Conservation (phyloP, 2,888 invertebrate genomes). For the Trachelus iudaicus region DNA sequence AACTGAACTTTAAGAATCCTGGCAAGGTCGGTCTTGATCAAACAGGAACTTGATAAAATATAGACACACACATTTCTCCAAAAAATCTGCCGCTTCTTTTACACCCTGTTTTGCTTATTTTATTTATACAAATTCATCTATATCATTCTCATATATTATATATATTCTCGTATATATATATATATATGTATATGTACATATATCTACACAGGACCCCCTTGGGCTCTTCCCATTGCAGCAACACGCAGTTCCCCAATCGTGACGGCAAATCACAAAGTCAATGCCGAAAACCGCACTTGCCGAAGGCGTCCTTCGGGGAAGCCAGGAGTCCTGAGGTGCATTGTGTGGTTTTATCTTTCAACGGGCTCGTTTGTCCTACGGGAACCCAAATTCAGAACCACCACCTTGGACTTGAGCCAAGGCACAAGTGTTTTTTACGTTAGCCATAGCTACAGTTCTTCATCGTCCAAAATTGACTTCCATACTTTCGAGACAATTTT, state of each 20-base stretch:
- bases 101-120: background rate
- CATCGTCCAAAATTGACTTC: background rate
- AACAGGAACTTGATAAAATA: conserved; percentile 58
- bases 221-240: background rate
- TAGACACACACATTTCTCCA: conserved; percentile 37
- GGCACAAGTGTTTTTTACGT: conserved; percentile 24
- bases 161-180: background rate
- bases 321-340: conserved; percentile 42
- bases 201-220: conserved; percentile 9
- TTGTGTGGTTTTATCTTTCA: conserved; percentile 61
- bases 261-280: background rate
- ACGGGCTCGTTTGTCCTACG: conserved; percentile 54
- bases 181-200: too few species aligned
- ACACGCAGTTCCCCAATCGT: background rate
- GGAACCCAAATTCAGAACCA: conserved; percentile 32
- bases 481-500: background rate
- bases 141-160: background rate
- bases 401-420: background rate
- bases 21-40: conserved; percentile 55
- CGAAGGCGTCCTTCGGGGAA: conserved; percentile 4
- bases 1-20: conserved; percentile 28
- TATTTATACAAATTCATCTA: background rate
- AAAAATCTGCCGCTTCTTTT: background rate
- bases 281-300: background rate
- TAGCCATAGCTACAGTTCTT: background rate